These are phyloP conservation scores for Leptonema lineaticorne DNA, from an alignment of 1,140 invertebrate species.

Conservation along the genomic window DNA sequence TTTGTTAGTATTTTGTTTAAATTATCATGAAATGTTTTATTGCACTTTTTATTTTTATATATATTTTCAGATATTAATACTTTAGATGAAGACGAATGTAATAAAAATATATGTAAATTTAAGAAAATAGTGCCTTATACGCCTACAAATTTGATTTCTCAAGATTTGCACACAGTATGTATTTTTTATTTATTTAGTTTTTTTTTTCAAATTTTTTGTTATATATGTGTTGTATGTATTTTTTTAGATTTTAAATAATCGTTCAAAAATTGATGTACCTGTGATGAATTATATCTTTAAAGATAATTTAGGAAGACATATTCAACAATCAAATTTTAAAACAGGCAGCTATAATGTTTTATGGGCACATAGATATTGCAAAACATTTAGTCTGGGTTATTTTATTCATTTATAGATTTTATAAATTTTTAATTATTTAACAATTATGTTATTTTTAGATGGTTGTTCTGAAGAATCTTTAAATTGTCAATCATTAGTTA, in stretches of 20 bases:
- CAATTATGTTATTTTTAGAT: constrained; percentile 3
- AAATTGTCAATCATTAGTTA: constrained; percentile 26
- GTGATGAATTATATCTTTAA: constrained; percentile 27
- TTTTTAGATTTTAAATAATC: constrained; percentile 1
- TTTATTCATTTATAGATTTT: not conserved
- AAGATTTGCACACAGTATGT: not conserved
- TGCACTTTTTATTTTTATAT: not conserved
- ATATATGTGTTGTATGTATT: too few relatives aligned
- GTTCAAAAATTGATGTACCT: constrained; percentile 14
- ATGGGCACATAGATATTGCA: constrained; percentile 30
- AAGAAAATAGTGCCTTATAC: constrained; percentile 21
- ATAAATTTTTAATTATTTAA: too few relatives aligned
- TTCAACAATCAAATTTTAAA: constrained; percentile 13
- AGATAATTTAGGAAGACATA: constrained; percentile 19
- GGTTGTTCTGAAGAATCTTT: constrained; percentile 14
- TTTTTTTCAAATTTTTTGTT: not conserved
- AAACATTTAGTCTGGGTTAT: not conserved
- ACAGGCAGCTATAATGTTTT: constrained; percentile 32
- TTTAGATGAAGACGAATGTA: constrained; percentile 56
- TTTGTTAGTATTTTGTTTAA: constrained; percentile 26
- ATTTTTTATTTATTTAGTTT: not conserved
- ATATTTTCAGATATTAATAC: constrained; percentile 32
- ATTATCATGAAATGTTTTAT: too few relatives aligned
- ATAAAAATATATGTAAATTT: constrained; percentile 44
- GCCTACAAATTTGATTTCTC: not conserved